Percentiles rank a stretch among this genome's conserved stretches.
Evolutionary conservation across 2,797 vertebrate genomes (phyloP).

Genomic region (Novumbra hubbsi): DNA sequence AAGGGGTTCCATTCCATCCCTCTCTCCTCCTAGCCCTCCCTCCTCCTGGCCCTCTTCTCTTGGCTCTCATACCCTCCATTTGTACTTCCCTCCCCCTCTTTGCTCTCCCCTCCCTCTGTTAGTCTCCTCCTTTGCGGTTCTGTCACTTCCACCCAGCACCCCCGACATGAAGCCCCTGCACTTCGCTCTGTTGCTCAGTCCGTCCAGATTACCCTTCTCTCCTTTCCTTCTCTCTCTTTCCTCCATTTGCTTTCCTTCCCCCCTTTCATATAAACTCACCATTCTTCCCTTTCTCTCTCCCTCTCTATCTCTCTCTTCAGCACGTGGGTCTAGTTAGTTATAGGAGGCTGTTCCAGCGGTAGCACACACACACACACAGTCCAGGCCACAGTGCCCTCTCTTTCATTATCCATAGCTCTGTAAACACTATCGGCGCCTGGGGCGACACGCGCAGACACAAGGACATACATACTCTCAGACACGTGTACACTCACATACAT

Average conservation of each 20-base stretch:
- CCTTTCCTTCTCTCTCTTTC: background rate
- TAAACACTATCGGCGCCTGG: conserved; percentile 41
- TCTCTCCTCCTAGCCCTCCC: background rate
- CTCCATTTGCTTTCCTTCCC: background rate
- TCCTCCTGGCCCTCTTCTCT: too few relatives aligned
- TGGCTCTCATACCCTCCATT: background rate
- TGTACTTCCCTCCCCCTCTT: background rate
- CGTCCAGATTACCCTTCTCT: background rate
- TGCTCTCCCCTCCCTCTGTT: background rate
- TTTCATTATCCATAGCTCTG: conserved; percentile 34
- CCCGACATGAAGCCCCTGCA: background rate
- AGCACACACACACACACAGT: conserved; percentile 3
- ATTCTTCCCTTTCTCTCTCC: conserved; percentile 12
- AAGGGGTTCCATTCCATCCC: background rate
- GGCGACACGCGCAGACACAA: conserved; percentile 14
- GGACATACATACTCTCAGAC: background rate
- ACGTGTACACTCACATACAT: background rate
- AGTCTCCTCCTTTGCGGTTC: background rate
- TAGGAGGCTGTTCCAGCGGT: background rate
- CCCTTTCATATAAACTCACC: background rate
- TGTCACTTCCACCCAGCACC: background rate
- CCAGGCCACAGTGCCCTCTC: conserved; percentile 29
- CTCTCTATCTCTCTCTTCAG: background rate
- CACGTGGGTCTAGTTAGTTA: background rate
- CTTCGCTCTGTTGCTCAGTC: conserved; percentile 1